These are phyloP conservation scores for Loris lydekkerianus DNA, from an alignment of 2,797 vertebrate species.

Conservation along the genomic window DNA sequence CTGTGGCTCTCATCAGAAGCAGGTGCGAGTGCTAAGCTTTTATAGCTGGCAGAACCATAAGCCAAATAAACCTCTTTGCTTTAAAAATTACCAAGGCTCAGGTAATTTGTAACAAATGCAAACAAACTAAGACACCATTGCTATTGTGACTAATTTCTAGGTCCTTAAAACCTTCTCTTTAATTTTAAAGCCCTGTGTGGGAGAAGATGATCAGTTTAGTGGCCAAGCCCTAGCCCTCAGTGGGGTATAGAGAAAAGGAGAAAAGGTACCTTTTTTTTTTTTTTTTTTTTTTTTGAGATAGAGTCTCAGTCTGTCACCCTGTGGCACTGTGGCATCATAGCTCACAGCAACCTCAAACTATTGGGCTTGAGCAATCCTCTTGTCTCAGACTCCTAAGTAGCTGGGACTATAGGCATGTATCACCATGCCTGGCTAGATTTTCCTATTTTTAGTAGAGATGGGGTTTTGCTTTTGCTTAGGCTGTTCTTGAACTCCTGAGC, in stretches of 20 bases:
- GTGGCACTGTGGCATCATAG: too few relatives aligned
- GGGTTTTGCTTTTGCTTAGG: too few relatives aligned
- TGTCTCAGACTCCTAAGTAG: too few relatives aligned
- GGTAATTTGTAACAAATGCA: not conserved
- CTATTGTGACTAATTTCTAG: not conserved
- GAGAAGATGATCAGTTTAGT: not conserved
- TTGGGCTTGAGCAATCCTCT: too few relatives aligned
- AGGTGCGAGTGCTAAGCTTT: not conserved
- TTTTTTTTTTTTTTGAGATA: too few relatives aligned
- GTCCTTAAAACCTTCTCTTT: not conserved
- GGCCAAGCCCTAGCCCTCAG: not conserved
- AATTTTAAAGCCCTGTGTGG: not conserved
- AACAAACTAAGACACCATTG: not conserved
- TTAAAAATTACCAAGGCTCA: not conserved
- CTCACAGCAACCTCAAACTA: too few relatives aligned
- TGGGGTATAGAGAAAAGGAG: not conserved
- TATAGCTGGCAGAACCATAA: not conserved
- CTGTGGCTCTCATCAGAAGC: not conserved
- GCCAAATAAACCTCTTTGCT: not conserved
- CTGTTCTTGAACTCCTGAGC: too few relatives aligned
- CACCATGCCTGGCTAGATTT: too few relatives aligned
- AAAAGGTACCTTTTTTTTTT: not conserved
- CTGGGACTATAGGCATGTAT: too few relatives aligned
- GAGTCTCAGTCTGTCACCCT: too few relatives aligned
- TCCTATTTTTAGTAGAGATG: too few relatives aligned